These are phyloP conservation scores for Carapus acus DNA, from an alignment of 2,797 vertebrate genomes.

Conservation along the genomic window DNA sequence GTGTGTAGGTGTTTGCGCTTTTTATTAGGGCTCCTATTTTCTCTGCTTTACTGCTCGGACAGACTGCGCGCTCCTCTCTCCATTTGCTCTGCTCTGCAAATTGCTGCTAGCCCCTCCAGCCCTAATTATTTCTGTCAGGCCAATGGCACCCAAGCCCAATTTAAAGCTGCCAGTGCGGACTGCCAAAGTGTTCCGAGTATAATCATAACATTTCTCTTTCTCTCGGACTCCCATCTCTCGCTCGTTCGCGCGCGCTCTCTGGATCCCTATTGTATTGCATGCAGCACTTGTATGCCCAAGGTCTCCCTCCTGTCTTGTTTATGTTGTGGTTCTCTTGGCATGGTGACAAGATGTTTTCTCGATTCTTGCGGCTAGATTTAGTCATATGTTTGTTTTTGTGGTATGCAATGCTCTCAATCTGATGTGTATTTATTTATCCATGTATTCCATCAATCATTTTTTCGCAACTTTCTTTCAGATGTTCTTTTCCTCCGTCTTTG, in stretches of 20 bases:
- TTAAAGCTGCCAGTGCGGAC: conserved; percentile 63
- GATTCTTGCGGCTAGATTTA: conserved; percentile 46
- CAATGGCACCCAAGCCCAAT: conserved; percentile 64
- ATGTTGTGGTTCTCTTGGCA: conserved; percentile 50
- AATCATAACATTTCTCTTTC: conserved; percentile 59
- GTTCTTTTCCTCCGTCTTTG: conserved; percentile 24
- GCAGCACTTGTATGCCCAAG: conserved; percentile 39
- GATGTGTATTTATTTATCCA: conserved; percentile 6
- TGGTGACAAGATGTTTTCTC: conserved; percentile 55
- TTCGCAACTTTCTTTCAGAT: conserved; percentile 28
- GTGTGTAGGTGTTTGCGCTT: conserved; percentile 53
- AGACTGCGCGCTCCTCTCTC: conserved; percentile 48
- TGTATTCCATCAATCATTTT: no score
- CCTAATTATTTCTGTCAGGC: conserved; percentile 71
- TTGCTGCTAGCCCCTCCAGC: conserved; percentile 65
- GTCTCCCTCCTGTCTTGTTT: conserved; percentile 45
- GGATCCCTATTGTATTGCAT: conserved; percentile 41
- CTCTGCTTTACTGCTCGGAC: conserved; percentile 58
- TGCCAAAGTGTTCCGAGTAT: conserved; percentile 59
- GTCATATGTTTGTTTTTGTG: conserved; percentile 42
- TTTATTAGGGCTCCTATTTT: conserved; percentile 60
- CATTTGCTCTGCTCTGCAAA: conserved; percentile 58
- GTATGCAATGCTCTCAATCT: conserved; percentile 32
- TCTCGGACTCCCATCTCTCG: conserved; percentile 38
- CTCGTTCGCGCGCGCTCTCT: conserved; percentile 27